Conservation (phyloP, 1,140 invertebrate genomes). For the Bombus fervidus region DNA sequence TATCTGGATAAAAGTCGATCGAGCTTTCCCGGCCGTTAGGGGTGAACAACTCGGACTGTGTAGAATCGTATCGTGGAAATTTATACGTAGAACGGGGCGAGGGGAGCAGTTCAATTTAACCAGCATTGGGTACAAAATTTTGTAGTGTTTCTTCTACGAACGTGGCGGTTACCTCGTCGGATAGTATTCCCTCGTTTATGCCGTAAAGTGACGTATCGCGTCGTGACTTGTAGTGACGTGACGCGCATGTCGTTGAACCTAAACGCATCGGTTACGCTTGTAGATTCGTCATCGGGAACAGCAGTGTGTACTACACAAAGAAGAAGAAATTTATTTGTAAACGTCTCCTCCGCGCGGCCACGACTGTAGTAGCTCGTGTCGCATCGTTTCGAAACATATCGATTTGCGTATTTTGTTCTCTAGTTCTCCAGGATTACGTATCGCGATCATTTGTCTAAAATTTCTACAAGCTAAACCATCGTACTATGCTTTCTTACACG, state of each 20-base stretch:
- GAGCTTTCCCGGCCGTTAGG: background rate
- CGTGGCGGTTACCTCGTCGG: background rate
- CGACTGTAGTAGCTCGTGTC: background rate
- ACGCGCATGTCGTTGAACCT: constrained; percentile 57
- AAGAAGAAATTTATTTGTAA: constrained; percentile 31
- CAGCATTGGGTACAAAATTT: background rate
- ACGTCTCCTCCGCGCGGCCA: background rate
- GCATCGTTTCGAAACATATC: background rate
- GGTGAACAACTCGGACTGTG: background rate
- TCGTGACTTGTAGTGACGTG: constrained; percentile 47
- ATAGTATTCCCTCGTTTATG: constrained; percentile 32
- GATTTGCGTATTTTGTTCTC: background rate
- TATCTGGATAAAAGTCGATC: constrained; percentile 18
- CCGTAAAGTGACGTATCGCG: constrained; percentile 35
- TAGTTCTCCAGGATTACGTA: background rate
- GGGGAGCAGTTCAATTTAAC: background rate
- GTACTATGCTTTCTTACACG: background rate
- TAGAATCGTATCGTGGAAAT: background rate
- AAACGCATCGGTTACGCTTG: constrained; percentile 53
- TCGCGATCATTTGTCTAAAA: background rate
- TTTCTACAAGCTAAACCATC: background rate
- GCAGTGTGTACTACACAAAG: background rate
- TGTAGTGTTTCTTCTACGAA: background rate
- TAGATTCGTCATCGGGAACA: constrained; percentile 43
- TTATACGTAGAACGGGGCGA: background rate